Percentiles rank a stretch among this genome's conserved stretches.
Evolutionary conservation across 2,888 invertebrate genomes (phyloP).

Genomic region (Punctoribates punctum): DNA sequence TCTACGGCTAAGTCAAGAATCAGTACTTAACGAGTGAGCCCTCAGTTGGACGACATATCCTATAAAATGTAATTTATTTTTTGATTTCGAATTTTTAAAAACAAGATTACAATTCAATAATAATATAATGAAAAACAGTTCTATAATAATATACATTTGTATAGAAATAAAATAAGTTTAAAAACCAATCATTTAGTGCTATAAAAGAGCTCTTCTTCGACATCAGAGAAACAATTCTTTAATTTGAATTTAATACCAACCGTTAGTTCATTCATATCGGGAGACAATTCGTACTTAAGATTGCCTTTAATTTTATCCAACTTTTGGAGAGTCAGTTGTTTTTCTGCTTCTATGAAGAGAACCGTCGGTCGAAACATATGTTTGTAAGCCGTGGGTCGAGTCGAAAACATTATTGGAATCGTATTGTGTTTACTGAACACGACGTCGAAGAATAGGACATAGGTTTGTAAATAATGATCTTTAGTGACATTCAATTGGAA

Average conservation of each 20-base stretch:
- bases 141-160: not conserved
- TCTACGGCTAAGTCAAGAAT: not conserved
- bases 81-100: no score
- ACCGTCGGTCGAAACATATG: not conserved
- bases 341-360: not conserved
- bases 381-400: not conserved
- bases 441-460: not conserved
- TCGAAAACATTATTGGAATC: not conserved
- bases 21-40: not conserved
- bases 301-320: not conserved
- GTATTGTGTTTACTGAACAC: not conserved
- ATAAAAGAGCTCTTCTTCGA: no score
- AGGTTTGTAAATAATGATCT: conserved; percentile 4
- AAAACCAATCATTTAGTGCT: no score
- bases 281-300: not conserved
- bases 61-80: no score
- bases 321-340: not conserved
- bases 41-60: no score
- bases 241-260: not conserved
- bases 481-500: not conserved
- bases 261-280: not conserved
- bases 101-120: no score
- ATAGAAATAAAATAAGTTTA: no score
- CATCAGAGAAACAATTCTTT: not conserved
- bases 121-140: not conserved